Evolutionary conservation across 2,797 vertebrate species (phyloP).

Genomic region (Sarcophilus harrisii): DNA sequence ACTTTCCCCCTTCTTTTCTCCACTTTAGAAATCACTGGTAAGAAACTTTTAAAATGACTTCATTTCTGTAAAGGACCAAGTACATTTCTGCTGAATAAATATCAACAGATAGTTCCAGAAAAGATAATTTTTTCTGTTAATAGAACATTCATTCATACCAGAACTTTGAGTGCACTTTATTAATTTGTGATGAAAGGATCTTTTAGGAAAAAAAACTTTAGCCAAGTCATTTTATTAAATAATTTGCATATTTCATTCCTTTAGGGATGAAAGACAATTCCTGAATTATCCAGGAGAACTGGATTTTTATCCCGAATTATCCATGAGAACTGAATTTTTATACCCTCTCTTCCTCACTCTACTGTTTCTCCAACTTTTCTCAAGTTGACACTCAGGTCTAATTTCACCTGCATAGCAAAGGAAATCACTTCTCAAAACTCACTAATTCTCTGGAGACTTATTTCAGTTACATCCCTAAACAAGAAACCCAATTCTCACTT

Average conservation of each 20-base stretch:
- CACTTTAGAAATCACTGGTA: neutral
- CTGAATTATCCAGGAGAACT: neutral
- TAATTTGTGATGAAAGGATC: neutral
- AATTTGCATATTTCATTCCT: neutral
- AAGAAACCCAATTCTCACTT: too few species aligned
- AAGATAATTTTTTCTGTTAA: neutral
- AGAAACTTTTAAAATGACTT: neutral
- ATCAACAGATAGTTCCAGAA: neutral
- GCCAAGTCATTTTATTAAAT: neutral
- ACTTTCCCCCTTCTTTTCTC: neutral
- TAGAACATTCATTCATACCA: neutral
- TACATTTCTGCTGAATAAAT: neutral
- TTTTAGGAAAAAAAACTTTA: neutral
- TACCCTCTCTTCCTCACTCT: too few species aligned
- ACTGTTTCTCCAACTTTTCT: too few species aligned
- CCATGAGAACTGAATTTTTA: neutral
- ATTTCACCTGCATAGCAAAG: too few species aligned
- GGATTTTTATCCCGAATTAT: neutral
- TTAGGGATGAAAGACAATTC: neutral
- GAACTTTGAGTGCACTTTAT: neutral
- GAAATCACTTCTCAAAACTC: too few species aligned
- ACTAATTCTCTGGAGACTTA: too few species aligned
- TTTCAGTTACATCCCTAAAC: too few species aligned
- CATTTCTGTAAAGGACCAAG: neutral
- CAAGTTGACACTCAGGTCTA: too few species aligned